These are phyloP conservation scores for Drosophila barbarae DNA, from an alignment of 2,888 invertebrate species.

Conservation along the genomic window DNA sequence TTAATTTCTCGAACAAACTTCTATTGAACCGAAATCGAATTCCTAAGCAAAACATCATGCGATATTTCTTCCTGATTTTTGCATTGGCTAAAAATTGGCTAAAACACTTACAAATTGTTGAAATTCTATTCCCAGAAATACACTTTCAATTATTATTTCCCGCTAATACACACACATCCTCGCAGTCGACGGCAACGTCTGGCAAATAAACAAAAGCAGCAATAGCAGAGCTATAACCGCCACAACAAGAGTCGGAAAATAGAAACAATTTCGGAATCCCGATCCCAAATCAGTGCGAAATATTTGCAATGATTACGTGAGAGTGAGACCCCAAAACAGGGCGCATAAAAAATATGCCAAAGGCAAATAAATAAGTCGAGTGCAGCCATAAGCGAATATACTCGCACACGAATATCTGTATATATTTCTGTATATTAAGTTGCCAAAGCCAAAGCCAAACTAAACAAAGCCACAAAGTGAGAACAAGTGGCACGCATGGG, in stretches of 20 bases:
- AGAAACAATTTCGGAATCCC: conserved; percentile 30
- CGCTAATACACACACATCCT: conserved; percentile 44
- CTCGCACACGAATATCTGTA: conserved; percentile 11
- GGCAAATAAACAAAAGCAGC: conserved; percentile 40
- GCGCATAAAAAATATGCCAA: conserved; percentile 22
- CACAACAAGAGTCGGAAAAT: conserved; percentile 20
- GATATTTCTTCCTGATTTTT: conserved; percentile 38
- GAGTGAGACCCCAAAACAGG: conserved; percentile 22
- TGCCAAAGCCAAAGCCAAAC: conserved; percentile 31
- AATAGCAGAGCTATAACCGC: not conserved
- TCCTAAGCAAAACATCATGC: conserved; percentile 24
- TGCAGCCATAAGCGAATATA: conserved; percentile 36
- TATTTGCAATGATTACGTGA: conserved; percentile 59
- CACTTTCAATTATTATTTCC: conserved; percentile 64
- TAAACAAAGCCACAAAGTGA: conserved; percentile 32
- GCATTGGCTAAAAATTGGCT: conserved; percentile 32
- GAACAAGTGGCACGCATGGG: conserved; percentile 64
- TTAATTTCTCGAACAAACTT: conserved; percentile 39
- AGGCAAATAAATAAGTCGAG: conserved; percentile 29
- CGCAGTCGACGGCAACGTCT: conserved; percentile 16
- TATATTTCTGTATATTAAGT: conserved; percentile 48
- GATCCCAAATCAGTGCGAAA: conserved; percentile 51
- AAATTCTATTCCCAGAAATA: conserved; percentile 58
- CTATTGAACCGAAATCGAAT: conserved; percentile 39
- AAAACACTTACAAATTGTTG: conserved; percentile 53